A percentile compares a stretch with the other conserved stretches of the same genome.
Conservation (phyloP, 2,888 invertebrate species). For the Dendrolimus houi region DNA sequence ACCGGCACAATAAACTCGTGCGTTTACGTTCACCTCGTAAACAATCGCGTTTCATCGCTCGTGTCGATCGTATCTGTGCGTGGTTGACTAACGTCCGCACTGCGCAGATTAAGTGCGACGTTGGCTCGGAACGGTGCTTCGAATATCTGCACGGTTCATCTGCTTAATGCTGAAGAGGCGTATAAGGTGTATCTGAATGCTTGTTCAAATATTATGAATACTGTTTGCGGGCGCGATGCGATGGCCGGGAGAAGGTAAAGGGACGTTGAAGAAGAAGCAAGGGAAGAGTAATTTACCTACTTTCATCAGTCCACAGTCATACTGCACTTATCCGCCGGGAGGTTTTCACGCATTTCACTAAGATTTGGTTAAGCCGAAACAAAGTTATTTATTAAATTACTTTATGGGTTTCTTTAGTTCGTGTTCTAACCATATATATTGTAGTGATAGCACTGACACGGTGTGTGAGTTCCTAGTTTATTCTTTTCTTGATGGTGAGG, state of each 20-base stretch:
- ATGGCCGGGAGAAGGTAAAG: too few relatives aligned
- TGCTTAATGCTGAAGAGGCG: background rate
- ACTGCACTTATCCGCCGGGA: too few relatives aligned
- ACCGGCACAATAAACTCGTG: slow-evolving; percentile 1
- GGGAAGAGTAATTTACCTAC: background rate
- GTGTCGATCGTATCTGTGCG: slow-evolving; percentile 50
- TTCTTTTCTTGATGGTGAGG: too few relatives aligned
- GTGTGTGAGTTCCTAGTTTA: too few relatives aligned
- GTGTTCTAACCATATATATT: too few relatives aligned
- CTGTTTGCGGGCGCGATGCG: too few relatives aligned
- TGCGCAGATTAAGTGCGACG: slow-evolving; percentile 17
- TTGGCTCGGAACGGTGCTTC: background rate
- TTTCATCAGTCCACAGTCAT: background rate
- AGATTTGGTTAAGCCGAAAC: too few relatives aligned
- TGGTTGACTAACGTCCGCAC: slow-evolving; percentile 37
- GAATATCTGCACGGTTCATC: slow-evolving; percentile 1
- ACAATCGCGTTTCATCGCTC: slow-evolving; percentile 50
- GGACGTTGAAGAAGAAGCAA: too few relatives aligned
- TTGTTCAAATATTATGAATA: background rate
- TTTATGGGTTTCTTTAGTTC: too few relatives aligned
- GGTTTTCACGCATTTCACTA: too few relatives aligned
- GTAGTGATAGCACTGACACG: too few relatives aligned
- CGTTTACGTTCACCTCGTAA: slow-evolving; percentile 39
- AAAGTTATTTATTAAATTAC: too few relatives aligned
- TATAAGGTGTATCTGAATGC: background rate